Evolutionary conservation across 2,888 invertebrate genomes (phyloP).

Genomic region (Sicus ferrugineus): DNA sequence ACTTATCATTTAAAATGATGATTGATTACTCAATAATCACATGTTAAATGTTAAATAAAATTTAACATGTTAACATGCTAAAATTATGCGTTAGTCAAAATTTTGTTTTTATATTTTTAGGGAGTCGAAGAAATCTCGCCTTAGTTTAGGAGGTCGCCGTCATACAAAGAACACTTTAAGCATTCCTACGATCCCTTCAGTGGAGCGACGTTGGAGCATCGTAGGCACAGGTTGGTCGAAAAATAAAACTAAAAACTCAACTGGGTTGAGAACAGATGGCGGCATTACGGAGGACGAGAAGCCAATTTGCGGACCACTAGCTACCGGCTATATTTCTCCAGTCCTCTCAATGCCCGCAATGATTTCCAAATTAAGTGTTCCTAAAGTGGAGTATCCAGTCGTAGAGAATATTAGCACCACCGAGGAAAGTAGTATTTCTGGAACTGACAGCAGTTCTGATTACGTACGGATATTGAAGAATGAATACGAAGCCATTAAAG

Average conservation of each 20-base stretch:
- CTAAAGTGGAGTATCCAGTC: slow-evolving; percentile 19
- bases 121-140: slow-evolving; percentile 49
- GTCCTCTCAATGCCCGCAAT: slow-evolving; percentile 65
- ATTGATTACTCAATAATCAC: not conserved
- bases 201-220: slow-evolving; percentile 69
- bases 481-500: slow-evolving; percentile 81
- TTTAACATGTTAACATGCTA: not conserved
- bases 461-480: slow-evolving; percentile 77
- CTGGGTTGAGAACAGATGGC: not conserved
- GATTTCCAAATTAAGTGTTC: slow-evolving; percentile 40
- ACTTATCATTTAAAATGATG: not conserved
- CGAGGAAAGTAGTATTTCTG: slow-evolving; percentile 32
- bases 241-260: slow-evolving; percentile 6
- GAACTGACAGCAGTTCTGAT: slow-evolving; percentile 66
- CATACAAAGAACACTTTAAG: slow-evolving; percentile 44
- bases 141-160: slow-evolving; percentile 47
- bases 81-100: not conserved
- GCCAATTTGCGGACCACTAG: slow-evolving; percentile 10
- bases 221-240: slow-evolving; percentile 57
- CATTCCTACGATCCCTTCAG: slow-evolving; percentile 48
- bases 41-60: not conserved
- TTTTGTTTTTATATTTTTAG: slow-evolving; percentile 37
- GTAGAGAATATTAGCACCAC: slow-evolving; percentile 29
- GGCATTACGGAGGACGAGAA: not conserved
- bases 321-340: slow-evolving; percentile 64